Evolutionary conservation across 2,113 vertebrate species (phyloP).

Genomic region (Lota lota): DNA sequence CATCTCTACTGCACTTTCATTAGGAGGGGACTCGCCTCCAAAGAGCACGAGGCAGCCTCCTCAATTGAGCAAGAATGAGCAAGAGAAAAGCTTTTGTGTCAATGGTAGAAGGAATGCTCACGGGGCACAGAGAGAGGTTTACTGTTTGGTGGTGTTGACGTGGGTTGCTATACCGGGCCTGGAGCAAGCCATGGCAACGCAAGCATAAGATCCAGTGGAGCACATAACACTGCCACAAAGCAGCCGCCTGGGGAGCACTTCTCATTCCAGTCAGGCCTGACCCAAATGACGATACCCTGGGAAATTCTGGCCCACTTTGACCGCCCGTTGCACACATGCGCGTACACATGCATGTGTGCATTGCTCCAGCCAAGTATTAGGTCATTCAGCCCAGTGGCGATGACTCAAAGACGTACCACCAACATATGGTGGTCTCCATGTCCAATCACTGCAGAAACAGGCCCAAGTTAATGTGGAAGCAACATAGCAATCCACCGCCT

Average conservation of each 20-base stretch:
- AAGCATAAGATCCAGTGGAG: conserved; percentile 59
- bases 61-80: conserved; percentile 64
- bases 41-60: conserved; percentile 63
- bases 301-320: conserved; percentile 53
- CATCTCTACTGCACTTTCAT: conserved; percentile 58
- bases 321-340: conserved; percentile 8
- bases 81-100: conserved; percentile 57
- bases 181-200: conserved; percentile 75
- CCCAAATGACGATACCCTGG: conserved; percentile 70
- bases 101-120: conserved; percentile 51
- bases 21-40: conserved; percentile 64
- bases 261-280: conserved; percentile 76
- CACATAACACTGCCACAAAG: conserved; percentile 57
- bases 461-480: too few relatives aligned
- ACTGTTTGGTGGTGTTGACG: conserved; percentile 55
- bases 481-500: conserved; percentile 27
- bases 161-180: conserved; percentile 62
- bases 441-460: conserved; percentile 52
- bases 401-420: neutral
- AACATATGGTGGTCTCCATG: conserved; percentile 62
- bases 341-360: conserved; percentile 3
- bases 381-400: neutral
- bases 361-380: neutral
- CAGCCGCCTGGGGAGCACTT: conserved; percentile 46
- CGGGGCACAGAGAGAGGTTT: conserved; percentile 54